A percentile compares a stretch with the other conserved stretches of the same genome.
These are phyloP conservation scores for Phymatocera aterrima DNA, from an alignment of 2,888 invertebrate species.

Conservation along the genomic window DNA sequence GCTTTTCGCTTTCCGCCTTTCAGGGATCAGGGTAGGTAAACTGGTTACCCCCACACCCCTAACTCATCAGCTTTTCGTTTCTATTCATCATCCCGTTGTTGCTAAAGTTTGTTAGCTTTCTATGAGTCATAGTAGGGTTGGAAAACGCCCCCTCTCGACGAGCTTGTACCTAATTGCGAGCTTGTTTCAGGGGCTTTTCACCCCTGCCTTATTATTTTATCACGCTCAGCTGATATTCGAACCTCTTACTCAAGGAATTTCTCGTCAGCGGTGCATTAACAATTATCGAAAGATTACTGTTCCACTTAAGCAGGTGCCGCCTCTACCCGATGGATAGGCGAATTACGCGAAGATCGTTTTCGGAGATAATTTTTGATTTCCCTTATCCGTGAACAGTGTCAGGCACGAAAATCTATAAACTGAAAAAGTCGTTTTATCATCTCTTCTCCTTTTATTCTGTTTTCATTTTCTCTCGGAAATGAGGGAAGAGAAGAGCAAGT, in stretches of 20 bases:
- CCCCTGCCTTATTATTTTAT: not conserved
- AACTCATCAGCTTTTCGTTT: constrained; percentile 19
- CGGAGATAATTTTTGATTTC: too few relatives aligned
- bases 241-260: not conserved
- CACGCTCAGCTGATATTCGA: not conserved
- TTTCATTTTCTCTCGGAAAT: not conserved
- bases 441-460: too few relatives aligned
- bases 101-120: not conserved
- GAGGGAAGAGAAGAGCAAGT: not conserved
- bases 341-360: too few relatives aligned
- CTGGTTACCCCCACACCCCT: not conserved
- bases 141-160: not conserved
- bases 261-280: too few relatives aligned
- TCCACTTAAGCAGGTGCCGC: too few relatives aligned
- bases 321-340: too few relatives aligned
- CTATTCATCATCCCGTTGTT: constrained; percentile 14
- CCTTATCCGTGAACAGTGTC: too few relatives aligned
- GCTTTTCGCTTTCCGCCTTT: constrained; percentile 12
- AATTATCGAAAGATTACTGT: too few relatives aligned
- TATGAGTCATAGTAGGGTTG: not conserved
- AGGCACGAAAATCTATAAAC: not conserved
- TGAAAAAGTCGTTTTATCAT: too few relatives aligned
- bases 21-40: not conserved
- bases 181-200: not conserved
- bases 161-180: constrained; percentile 13